Evolutionary conservation across 1,140 invertebrate genomes (phyloP).

Genomic region (Rhagoletis zephyria): DNA sequence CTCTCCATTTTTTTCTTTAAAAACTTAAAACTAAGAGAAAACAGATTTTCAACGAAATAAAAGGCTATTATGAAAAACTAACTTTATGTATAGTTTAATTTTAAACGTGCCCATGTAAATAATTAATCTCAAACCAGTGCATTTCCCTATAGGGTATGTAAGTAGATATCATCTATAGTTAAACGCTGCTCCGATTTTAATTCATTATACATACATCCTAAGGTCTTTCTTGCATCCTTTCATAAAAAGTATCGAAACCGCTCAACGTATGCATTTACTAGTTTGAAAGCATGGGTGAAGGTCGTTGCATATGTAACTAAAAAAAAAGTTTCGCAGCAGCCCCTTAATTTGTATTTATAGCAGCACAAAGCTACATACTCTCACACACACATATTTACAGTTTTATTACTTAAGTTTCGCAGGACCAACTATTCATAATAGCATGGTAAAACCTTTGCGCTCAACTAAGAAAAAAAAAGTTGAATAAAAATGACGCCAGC

Average conservation of each 20-base stretch:
- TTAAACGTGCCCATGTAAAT: no score
- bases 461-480: background rate
- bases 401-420: background rate
- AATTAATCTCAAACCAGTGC: no score
- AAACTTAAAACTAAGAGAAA: no score
- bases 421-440: no score
- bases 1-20: no score
- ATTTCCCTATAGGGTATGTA: no score
- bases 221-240: background rate
- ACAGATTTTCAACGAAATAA: no score
- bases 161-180: no score
- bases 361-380: background rate
- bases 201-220: background rate
- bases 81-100: no score
- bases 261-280: background rate
- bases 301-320: background rate
- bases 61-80: no score
- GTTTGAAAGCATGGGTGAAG: background rate
- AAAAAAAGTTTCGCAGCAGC: background rate
- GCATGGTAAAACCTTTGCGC: background rate
- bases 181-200: background rate
- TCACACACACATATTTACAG: background rate
- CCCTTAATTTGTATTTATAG: background rate
- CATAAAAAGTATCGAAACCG: background rate
- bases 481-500: background rate